Conservation (phyloP, 2,797 vertebrate genomes). For the Enteromius viviparus region DNA sequence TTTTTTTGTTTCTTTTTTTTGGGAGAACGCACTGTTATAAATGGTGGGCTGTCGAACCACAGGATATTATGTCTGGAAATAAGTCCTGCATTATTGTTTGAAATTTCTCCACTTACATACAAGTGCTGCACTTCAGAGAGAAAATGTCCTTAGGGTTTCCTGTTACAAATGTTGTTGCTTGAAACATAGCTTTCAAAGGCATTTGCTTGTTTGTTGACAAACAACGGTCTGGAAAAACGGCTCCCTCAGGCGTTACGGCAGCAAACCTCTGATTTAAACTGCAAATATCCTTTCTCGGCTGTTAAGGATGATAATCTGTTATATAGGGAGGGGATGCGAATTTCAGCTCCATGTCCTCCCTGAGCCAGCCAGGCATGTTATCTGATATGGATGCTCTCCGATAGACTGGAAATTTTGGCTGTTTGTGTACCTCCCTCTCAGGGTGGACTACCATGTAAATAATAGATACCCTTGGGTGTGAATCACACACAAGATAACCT, state of each 20-base stretch:
- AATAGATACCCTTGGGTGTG: constrained; percentile 78
- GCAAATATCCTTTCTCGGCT: constrained; percentile 63
- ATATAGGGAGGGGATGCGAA: constrained; percentile 74
- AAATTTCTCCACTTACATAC: constrained; percentile 46
- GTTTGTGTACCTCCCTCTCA: constrained; percentile 75
- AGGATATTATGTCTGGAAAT: constrained; percentile 46
- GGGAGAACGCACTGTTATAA: constrained; percentile 19
- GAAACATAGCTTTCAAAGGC: constrained; percentile 67
- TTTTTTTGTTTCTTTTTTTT: not conserved
- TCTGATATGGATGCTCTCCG: constrained; percentile 76
- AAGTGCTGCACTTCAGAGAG: constrained; percentile 40
- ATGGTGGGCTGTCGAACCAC: constrained; percentile 33
- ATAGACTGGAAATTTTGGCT: constrained; percentile 76
- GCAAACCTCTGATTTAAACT: constrained; percentile 75
- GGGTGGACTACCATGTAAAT: constrained; percentile 79
- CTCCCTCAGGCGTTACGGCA: constrained; percentile 59
- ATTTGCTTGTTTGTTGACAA: constrained; percentile 59
- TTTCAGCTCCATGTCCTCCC: constrained; percentile 72
- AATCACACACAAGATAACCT: constrained; percentile 82
- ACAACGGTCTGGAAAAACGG: constrained; percentile 50
- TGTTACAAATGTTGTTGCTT: constrained; percentile 64
- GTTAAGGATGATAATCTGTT: constrained; percentile 71
- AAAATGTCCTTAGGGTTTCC: constrained; percentile 43
- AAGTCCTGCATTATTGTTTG: constrained; percentile 50
- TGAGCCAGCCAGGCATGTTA: constrained; percentile 75